Evolutionary conservation across 2,888 invertebrate species (phyloP), one percentile per base, ranked within the genome.

Genomic region (Seira ritae): DNA sequence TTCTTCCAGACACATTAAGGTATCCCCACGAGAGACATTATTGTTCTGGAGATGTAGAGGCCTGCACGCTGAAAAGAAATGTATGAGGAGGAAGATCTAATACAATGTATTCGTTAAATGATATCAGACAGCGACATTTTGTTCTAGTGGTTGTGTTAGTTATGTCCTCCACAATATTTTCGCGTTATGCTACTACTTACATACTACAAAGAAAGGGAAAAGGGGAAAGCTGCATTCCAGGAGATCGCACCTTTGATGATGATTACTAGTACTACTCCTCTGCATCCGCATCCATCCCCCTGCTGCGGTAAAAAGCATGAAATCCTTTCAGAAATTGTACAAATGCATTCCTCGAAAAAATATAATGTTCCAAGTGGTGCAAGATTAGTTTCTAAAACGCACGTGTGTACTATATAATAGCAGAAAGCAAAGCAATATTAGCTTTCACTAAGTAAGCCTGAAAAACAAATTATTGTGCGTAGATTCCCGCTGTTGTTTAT

Each of bases 1-100:
- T 31, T 80, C 72, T 70, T 79, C 68, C 31, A 75, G 70, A 50
- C 75, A 74, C 75, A 80, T 80, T 80, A 80, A 24, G 55, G 74
- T 74, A 75, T 46, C 46, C 80, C 80, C 80, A 65, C 31, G 80
- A 80, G 80, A 80, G 69, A 75, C 80, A 80, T 80, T 75, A 80
- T 71, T 71, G 55, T 31, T 22, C 46, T 22, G 68, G n/a, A 31
- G 68, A 24, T 20, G 22, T 4, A 31, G 8, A 31, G 31, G n/a
- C n/a, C n/a, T n/a, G n/a, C n/a, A n/a, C n/a, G n/a, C n/a, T n/a
- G n/a, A n/a, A 31, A 31, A 31, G 42, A 46, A 70, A 46, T 70
- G 20, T 70, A 22, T 50, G 50, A 20, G 22, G 46, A 46, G 22
- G 50, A 70, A 23, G 31, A 31, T 31, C 31, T 31, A 31, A 31